Conservation (phyloP, 1,140 invertebrate genomes). For the Lasioglossum albipes region DNA sequence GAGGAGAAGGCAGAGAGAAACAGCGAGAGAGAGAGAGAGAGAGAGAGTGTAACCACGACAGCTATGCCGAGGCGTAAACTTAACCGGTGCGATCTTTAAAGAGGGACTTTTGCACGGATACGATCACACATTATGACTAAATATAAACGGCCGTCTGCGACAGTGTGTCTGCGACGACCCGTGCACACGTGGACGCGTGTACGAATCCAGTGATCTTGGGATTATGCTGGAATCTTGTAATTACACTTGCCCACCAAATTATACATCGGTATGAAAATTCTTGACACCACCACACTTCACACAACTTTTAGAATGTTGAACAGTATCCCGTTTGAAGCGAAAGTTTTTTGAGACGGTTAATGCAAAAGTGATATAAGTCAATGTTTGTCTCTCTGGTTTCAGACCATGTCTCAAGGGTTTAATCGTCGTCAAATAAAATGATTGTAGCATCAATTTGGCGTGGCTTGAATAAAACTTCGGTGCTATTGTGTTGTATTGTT, state of each 20-base stretch:
- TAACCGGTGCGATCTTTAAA: conserved; percentile 35
- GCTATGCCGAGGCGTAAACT: conserved; percentile 27
- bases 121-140: conserved; percentile 50
- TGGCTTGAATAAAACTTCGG: no score
- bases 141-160: conserved; percentile 48
- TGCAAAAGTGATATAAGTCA: no score
- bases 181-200: not conserved
- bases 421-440: no score
- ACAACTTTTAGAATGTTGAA: no score
- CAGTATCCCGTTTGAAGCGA: no score
- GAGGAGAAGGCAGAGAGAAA: not conserved
- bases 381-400: no score
- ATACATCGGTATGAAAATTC: no score
- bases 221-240: conserved; percentile 28
- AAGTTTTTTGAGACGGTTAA: no score
- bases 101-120: conserved; percentile 13
- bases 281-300: no score
- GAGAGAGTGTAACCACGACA: not conserved
- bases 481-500: no score
- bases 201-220: conserved; percentile 15
- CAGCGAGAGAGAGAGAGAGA: not conserved
- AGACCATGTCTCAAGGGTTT: no score
- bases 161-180: not conserved
- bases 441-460: no score
- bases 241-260: not conserved